Conservation (phyloP, 2,797 vertebrate genomes). For the Sebastes variabilis region DNA sequence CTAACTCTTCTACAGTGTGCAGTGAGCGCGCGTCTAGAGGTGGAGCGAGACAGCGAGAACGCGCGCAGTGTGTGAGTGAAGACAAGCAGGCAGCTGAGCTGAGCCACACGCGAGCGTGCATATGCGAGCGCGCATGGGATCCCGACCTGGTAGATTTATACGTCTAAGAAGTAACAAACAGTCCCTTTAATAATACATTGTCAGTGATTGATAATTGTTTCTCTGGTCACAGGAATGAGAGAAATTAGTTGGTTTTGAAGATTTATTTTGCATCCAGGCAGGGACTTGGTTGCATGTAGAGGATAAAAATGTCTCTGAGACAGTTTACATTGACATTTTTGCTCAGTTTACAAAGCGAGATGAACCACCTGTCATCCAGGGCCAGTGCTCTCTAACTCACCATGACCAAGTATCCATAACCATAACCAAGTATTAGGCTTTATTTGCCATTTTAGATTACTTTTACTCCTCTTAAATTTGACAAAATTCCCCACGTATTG, state of each 20-base stretch:
- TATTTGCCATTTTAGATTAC: background rate
- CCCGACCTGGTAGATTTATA: too few relatives aligned
- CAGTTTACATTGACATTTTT: background rate
- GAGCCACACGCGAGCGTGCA: too few relatives aligned
- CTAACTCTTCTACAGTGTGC: too few relatives aligned
- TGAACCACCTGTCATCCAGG: background rate
- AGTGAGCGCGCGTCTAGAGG: too few relatives aligned
- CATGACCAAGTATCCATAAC: background rate
- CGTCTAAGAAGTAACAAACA: too few relatives aligned
- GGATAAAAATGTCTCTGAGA: background rate
- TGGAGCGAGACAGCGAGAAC: too few relatives aligned
- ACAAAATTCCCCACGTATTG: background rate
- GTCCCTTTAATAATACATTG: background rate
- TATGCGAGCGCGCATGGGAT: too few relatives aligned
- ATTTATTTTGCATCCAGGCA: background rate
- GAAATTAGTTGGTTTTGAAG: background rate
- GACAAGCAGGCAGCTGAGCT: too few relatives aligned
- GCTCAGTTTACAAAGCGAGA: background rate
- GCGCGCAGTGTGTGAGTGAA: too few relatives aligned
- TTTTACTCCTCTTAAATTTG: background rate
- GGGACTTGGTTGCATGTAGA: background rate
- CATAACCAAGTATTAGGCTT: background rate
- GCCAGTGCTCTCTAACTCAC: background rate
- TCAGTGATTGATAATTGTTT: fast-evolving
- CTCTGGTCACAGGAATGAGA: background rate